A percentile compares a stretch with the other conserved stretches of the same genome.
Evolutionary conservation across 1,140 invertebrate species (phyloP).

Genomic region (Drosophila pandora): DNA sequence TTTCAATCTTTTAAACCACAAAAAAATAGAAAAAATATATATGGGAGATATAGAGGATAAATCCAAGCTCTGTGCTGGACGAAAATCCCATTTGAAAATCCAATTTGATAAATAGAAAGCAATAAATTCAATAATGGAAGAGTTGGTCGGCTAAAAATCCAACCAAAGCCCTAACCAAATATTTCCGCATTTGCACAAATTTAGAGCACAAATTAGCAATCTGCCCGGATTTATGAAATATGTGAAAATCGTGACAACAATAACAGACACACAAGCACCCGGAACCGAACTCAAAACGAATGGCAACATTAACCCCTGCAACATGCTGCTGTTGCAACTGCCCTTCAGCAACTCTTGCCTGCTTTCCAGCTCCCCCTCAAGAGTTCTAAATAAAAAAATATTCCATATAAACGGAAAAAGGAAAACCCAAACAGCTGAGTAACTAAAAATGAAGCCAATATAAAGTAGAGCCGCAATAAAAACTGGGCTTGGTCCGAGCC

Average conservation of each 20-base stretch:
- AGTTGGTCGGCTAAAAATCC: slow-evolving; percentile 28
- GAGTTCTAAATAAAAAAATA: background rate
- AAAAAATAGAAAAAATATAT: slow-evolving; percentile 5
- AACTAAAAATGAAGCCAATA: slow-evolving; percentile 81
- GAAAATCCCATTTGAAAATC: slow-evolving; percentile 61
- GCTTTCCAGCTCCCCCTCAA: background rate
- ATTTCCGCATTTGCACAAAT: slow-evolving; percentile 73
- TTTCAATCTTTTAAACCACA: slow-evolving; percentile 57
- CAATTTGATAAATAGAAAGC: slow-evolving; percentile 78
- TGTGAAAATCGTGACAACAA: slow-evolving; percentile 80
- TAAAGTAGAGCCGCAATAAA: slow-evolving; percentile 71
- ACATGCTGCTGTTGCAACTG: slow-evolving; percentile 59
- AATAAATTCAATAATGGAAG: slow-evolving; percentile 69
- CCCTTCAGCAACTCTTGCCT: slow-evolving; percentile 14
- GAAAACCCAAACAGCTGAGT: slow-evolving; percentile 69
- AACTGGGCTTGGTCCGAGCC: slow-evolving; percentile 69
- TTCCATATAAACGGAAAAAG: background rate
- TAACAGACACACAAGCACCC: slow-evolving; percentile 44
- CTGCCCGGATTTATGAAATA: slow-evolving; percentile 79
- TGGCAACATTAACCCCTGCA: slow-evolving; percentile 62
- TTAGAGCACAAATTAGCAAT: slow-evolving; percentile 79
- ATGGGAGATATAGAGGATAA: background rate
- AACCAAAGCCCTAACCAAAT: slow-evolving; percentile 64
- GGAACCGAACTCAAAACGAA: background rate
- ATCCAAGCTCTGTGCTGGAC: slow-evolving; percentile 16